Percentiles rank a stretch among this genome's conserved stretches.
Evolutionary conservation across 2,888 invertebrate genomes (phyloP).

Genomic region (Congeria kusceri): DNA sequence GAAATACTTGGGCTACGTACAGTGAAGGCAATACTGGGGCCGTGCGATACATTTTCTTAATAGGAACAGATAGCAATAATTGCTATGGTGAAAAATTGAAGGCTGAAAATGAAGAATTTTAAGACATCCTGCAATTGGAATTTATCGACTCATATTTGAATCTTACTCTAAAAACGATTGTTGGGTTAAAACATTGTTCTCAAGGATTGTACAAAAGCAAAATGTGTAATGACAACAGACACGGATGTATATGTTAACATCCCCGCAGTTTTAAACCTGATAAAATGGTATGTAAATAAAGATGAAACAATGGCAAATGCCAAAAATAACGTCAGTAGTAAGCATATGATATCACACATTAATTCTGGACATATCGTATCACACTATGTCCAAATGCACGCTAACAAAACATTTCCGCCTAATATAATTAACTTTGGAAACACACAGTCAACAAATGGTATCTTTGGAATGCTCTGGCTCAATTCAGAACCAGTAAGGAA

Average conservation of each 20-base stretch:
- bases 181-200: slow-evolving; percentile 17
- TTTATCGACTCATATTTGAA: slow-evolving; percentile 19
- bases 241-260: slow-evolving; percentile 22
- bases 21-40: background rate
- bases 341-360: too few species aligned
- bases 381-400: too few species aligned
- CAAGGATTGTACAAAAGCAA: slow-evolving; percentile 11
- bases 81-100: background rate
- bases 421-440: background rate
- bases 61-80: background rate
- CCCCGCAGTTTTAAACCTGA: slow-evolving; percentile 4
- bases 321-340: background rate
- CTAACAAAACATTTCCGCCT: too few species aligned
- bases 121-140: slow-evolving; percentile 16
- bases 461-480: slow-evolving; percentile 6
- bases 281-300: background rate
- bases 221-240: slow-evolving; percentile 17
- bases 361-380: too few species aligned
- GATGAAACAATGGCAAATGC: background rate
- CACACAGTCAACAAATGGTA: background rate
- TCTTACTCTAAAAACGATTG: slow-evolving; percentile 16
- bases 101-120: slow-evolving; percentile 1
- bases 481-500: slow-evolving; percentile 2
- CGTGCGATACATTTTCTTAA: slow-evolving; percentile 8
- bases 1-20: slow-evolving; percentile 13